Evolutionary conservation across 2,113 vertebrate species (phyloP), one percentile per base, ranked within the genome.

Genomic region (Oceanites oceanicus): DNA sequence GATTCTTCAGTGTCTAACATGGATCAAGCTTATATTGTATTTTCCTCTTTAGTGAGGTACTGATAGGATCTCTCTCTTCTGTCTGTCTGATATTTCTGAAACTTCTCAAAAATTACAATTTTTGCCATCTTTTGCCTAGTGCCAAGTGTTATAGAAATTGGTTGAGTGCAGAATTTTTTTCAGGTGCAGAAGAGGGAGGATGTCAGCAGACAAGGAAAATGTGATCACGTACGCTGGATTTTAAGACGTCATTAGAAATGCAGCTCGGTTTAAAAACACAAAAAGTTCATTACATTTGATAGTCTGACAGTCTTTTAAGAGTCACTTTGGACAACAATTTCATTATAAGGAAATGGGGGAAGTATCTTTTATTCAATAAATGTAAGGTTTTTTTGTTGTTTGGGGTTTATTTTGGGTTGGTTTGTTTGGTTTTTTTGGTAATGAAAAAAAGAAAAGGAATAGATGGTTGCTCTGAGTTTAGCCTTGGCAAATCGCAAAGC

Each of bases 311-410:
- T 73, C 49, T 84, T 89, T 68, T 75, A 84, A 88, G 53, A 90
- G 40, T 56, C 29, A 53, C 44, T 90, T 78, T 75, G 77, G 47
- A 92, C 61, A 92, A 53, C 19, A 73, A 50, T 71, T 86, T 84
- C 15, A 27, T 61, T 56, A 49, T 78, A 67, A 74, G 29, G 11
- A 78, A 84, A 44, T 32, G 29, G 15, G 15, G 29, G 3, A 84
- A 74, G 11, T 53, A 86, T 74, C 27, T 94, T 92, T 93, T 95
- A 88, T 95, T 96, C 40, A 94, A 15, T 27, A 84, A 80, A 36
- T 38, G 30, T 21, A 66, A 92, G 32, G 17, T 23, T 0, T 70
- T 70, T 91, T 80, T 87, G 8, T 73, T 86, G 52, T 32, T 86
- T 79, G 50, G 7, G 2, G 13, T 47, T 65, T 81, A 47, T 81